Base-by-base conservation (phyloP, 1,140 invertebrate genomes). In the Hyles euphorbiae region DNA sequence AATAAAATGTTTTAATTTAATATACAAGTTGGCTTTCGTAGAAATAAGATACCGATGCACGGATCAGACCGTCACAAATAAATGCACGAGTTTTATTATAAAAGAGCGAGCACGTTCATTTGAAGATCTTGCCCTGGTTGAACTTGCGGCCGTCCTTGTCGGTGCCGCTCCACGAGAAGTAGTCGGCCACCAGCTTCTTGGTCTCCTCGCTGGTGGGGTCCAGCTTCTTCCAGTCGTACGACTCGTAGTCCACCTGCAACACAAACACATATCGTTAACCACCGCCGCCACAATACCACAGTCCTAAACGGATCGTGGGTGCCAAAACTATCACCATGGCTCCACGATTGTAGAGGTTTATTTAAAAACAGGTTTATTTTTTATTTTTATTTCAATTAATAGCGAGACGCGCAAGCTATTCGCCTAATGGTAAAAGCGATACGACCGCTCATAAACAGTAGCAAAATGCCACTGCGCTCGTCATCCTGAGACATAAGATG, bases 101-200 rank as follows among this genome's bases (percentile, higher is more conserved):
- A n/a, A 53, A 12, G 11, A 11, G 40, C 36, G 36, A 40, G 36
- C 5, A 8, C 36, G 51, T 89, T 96, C 95, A 99, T 92, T 99
- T 99, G 92, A 99, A 99, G 84, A 99, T 97, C 92, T 99, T 99
- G 88, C 98, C 98, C 91, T 99, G 96, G 89, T 98, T 99, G 91
- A 99, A 98, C 85, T 95, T 94, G 74, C 97, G 94, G 58, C 97
- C 96, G 60, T 93, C 87, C 83, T 96, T 97, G 78, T 99, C 96
- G 56, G 91, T 90, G 50, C 96, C 98, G 73, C 92, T 91, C 98
- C 97, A 99, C 9, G 94, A 93, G 81, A 99, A 95, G 89, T 99
- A 99, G 78, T 98, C 94, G 65, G 95, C 90, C 7, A 99, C 96
- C 46, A 98, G 81, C 72, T 95, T 93, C 91, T 98, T 99, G 51